phyloP scores from a whole-genome alignment of 2,888 invertebrate species.

The Amphipoea oculea region DNA sequence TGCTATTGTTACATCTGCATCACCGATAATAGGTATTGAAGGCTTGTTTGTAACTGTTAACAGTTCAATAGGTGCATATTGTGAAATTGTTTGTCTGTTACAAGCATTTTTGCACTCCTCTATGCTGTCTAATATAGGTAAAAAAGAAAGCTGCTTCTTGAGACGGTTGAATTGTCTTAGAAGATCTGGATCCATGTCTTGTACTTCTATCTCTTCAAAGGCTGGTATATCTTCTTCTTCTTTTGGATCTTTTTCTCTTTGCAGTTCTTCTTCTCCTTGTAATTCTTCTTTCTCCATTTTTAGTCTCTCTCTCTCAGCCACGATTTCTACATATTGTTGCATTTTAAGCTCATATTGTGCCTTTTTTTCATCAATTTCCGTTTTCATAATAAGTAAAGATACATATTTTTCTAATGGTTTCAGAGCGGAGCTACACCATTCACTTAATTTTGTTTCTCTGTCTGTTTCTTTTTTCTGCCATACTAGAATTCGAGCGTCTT shows the following conservation, averaged over 20 bases:
- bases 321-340: constrained; percentile 11
- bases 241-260: too few relatives aligned
- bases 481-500: constrained; percentile 77
- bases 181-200: constrained; percentile 38
- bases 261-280: not conserved
- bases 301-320: not conserved
- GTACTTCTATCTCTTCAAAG: constrained; percentile 28
- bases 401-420: constrained; percentile 72
- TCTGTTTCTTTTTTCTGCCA: constrained; percentile 83
- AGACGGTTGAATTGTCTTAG: constrained; percentile 65
- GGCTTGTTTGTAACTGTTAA: constrained; percentile 73
- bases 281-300: constrained; percentile 16
- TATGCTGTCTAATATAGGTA: constrained; percentile 79
- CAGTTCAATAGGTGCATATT: constrained; percentile 83
- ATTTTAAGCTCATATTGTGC: constrained; percentile 14
- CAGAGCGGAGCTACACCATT: constrained; percentile 78
- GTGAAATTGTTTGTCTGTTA: constrained; percentile 67
- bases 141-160: constrained; percentile 67
- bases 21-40: constrained; percentile 83
- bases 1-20: constrained; percentile 84
- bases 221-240: not conserved
- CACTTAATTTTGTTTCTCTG: constrained; percentile 77
- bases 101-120: constrained; percentile 73
- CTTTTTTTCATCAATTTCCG: constrained; percentile 46
- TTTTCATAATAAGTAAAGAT: constrained; percentile 67